A percentile compares a stretch with the other conserved stretches of the same genome.
These are phyloP conservation scores for Squalus acanthias DNA, from an alignment of 2,797 vertebrate genomes.

Conservation along the genomic window DNA sequence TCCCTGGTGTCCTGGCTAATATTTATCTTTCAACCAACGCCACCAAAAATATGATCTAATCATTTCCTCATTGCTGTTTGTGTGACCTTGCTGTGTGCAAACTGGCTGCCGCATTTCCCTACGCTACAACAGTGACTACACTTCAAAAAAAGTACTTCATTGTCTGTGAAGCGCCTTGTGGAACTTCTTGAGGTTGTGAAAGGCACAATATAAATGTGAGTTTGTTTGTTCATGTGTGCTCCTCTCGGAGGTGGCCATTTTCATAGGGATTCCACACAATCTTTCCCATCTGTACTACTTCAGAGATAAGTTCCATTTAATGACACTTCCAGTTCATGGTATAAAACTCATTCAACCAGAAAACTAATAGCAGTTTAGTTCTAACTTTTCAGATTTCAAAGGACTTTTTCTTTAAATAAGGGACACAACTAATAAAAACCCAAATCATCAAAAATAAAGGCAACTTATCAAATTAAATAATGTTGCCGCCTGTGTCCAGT, in stretches of 20 bases:
- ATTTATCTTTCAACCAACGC: neutral
- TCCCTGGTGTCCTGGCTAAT: neutral
- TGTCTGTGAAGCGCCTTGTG: neutral
- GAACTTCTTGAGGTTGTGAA: neutral
- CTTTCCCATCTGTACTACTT: neutral
- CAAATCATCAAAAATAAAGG: neutral
- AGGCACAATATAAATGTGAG: neutral
- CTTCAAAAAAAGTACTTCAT: neutral
- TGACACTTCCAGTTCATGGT: neutral
- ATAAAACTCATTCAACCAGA: neutral
- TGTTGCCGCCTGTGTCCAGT: neutral
- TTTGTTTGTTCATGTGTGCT: neutral
- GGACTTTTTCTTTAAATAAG: neutral
- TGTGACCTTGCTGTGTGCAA: neutral
- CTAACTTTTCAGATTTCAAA: neutral
- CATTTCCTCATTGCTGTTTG: neutral
- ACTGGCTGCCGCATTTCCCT: neutral
- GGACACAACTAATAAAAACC: neutral
- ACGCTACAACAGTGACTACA: neutral
- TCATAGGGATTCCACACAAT: neutral
- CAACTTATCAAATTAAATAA: no score
- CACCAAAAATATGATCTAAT: neutral
- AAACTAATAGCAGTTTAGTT: neutral
- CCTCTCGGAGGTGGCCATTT: neutral
- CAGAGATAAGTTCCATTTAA: neutral